These are phyloP conservation scores for Leptinotarsa defecta DNA, from an alignment of 1,140 invertebrate genomes.

Conservation along the genomic window DNA sequence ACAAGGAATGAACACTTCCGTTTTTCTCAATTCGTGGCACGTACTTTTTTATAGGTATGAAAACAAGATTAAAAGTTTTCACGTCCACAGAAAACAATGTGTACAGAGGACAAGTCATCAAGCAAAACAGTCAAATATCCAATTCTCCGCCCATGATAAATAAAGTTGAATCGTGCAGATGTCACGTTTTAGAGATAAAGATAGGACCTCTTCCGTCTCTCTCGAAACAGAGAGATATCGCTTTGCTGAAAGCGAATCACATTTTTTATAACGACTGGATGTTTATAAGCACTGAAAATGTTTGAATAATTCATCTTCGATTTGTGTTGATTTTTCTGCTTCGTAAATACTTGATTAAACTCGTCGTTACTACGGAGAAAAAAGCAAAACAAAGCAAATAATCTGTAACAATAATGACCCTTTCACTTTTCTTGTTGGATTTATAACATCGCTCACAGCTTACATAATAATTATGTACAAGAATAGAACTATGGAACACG, in stretches of 20 bases:
- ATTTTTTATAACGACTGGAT: not conserved
- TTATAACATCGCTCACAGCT: not conserved
- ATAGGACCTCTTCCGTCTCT: not conserved
- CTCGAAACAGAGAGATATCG: constrained; percentile 1
- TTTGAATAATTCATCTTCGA: constrained; percentile 3
- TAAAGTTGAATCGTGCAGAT: constrained; percentile 2
- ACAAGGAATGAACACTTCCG: too few relatives aligned
- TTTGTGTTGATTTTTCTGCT: constrained; percentile 3
- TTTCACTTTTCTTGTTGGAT: constrained; percentile 14
- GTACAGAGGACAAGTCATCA: too few relatives aligned
- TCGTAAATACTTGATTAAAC: constrained; percentile 1
- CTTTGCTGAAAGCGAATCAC: not conserved
- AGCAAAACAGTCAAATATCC: too few relatives aligned
- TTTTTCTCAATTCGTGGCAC: too few relatives aligned
- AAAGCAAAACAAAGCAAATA: not conserved
- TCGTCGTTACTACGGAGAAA: not conserved
- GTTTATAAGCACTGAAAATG: not conserved
- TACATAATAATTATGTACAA: constrained; percentile 18
- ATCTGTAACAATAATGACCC: not conserved
- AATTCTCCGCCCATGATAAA: constrained; percentile 1
- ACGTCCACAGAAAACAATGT: too few relatives aligned
- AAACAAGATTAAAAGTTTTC: too few relatives aligned
- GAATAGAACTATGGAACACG: constrained; percentile 13
- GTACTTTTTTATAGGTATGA: too few relatives aligned
- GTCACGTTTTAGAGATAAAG: constrained; percentile 14